phyloP scores from a whole-genome alignment of 2,888 invertebrate species.

The Crocallis elinguaria region DNA sequence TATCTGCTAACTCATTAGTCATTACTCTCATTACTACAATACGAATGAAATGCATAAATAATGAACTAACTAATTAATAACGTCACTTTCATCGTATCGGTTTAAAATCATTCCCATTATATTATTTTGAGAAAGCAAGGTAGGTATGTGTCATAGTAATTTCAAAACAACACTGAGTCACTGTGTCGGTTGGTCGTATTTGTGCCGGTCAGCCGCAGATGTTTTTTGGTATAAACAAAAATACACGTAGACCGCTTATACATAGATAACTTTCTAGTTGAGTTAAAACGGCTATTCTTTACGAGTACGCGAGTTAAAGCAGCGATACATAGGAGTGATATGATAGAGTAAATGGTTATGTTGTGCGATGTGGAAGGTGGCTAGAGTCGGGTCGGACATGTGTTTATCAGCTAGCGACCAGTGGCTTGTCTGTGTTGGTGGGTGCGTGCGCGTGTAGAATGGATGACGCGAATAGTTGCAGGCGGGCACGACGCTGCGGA shows the following conservation, averaged over 20 bases:
- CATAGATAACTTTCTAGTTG: slow-evolving; percentile 13
- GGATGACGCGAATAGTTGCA: slow-evolving; percentile 80
- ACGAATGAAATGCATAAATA: no score
- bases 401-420: slow-evolving; percentile 59
- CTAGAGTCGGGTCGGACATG: slow-evolving; percentile 52
- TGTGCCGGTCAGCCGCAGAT: background rate
- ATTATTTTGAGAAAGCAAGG: background rate
- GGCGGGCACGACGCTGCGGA: slow-evolving; percentile 49
- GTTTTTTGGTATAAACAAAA: slow-evolving; percentile 4
- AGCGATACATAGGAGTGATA: slow-evolving; percentile 35
- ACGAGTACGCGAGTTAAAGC: slow-evolving; percentile 13
- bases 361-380: slow-evolving; percentile 37
- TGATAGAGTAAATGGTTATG: slow-evolving; percentile 41
- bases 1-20: no score
- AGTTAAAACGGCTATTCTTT: slow-evolving; percentile 13
- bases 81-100: background rate
- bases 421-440: slow-evolving; percentile 75
- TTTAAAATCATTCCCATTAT: background rate
- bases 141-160: background rate
- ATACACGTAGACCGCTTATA: background rate
- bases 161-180: slow-evolving; percentile 1
- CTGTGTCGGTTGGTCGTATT: background rate
- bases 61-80: no score
- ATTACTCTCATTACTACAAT: no score
- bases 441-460: slow-evolving; percentile 76